Base-by-base conservation (phyloP, 1,140 invertebrate species). In the Idris sp. region DNA sequence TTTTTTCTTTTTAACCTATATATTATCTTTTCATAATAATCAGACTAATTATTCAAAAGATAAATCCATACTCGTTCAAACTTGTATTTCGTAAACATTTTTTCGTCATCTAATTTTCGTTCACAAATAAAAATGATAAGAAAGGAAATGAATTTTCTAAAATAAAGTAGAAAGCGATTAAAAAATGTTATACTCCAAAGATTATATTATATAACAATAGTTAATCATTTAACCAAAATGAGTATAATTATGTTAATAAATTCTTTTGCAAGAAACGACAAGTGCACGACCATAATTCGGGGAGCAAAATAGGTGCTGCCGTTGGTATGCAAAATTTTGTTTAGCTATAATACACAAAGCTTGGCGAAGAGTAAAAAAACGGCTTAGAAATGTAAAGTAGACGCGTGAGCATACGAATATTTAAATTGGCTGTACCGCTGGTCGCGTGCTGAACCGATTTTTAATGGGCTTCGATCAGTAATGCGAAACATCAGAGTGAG, bases 371-470 rank as follows among this genome's bases (percentile, higher is more conserved):
- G 64, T 74, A 35, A 44, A 59, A 62, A 58, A 62, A 35, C 25
- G 49, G 77, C 49, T 77, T 75, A 79, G 76, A 46, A 62, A 81
- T 77, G 73, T 54, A 78, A 79, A 73, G 19, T 33, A 58, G 56
- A 44, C 67, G 61, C 78, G 75, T 59, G 68, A 59, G 62, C 74
- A 40, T 51, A 54, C 26, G 41, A 58, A 65, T 71, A 72, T 76
- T 65, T 28, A 72, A 72, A 72, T 72, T 36, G 38, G 44, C 43
- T 26, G 46, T 77, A 58, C 76, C 64, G 28, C 56, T 59, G 61
- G 79, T 83, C 81, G 79, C 80, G 81, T 83, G 81, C 48, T 61
- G 40, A 74, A 74, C 75, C 51, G 49, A 64, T 53, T 65, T 49
- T 54, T 49, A 40, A 46, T 61, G 33, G 40, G 41, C 54, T 64